Evolutionary conservation across 1,140 invertebrate genomes (phyloP), one percentile per base, ranked within the genome.

Genomic region (Eriosoma lanigerum): DNA sequence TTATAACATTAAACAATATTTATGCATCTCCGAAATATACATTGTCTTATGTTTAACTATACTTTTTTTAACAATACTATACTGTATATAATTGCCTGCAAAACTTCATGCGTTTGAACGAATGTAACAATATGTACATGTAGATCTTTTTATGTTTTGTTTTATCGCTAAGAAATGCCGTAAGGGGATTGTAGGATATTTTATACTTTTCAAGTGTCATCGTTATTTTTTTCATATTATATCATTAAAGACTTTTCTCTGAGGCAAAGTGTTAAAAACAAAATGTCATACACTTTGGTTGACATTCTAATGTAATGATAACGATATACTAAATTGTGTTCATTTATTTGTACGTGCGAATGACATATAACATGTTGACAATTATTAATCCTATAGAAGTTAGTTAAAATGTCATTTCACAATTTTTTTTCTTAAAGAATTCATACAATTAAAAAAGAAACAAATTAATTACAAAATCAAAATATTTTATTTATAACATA

Each of bases 151-250:
- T 68, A 44, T 46, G 12, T 68, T 8, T 24, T 2, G 44, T 68
- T 46, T 66, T 46, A 24, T 68, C 13, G 6, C 15, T n/a, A 15
- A 46, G 6, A 68, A 68, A 46, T 46, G 19, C 64, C 38, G 38
- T 68, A 21, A 26, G 38, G 64, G 6, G 21, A 46, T 46, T 38
- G 24, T n/a, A 12, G 64, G 5, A 44, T 6, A 15, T 68, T 68
- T 44, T 68, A 19, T 68, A 32, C 64, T 46, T 44, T 24, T 24
- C 44, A 68, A 46, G 38, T 46, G 24, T n/a, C 12, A 15, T 46
- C 38, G 44, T 68, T 68, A 68, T 68, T 46, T 68, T 58, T 68
- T 68, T 68, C 38, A 68, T 68, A 68, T 68, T 46, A 68, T 46
- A 68, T 68, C 64, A n/a, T 46, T 68, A 46, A 68, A 68, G 64